Evolutionary conservation across 92 coral and sea anemone genomes (phyloP).

Genomic region (Epizoanthus illoricatus): DNA sequence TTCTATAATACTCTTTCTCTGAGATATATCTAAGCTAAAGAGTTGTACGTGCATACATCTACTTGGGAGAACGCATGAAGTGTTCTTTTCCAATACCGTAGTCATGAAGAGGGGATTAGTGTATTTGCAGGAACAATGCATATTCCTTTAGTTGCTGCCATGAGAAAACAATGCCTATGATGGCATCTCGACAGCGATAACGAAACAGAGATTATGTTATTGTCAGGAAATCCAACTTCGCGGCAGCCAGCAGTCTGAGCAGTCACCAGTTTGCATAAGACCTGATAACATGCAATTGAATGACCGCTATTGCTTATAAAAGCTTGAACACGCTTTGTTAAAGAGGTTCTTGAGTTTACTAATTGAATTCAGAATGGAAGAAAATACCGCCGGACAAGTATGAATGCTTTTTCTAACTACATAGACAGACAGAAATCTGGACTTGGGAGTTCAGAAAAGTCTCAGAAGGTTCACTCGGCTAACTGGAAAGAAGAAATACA

Average conservation of each 20-base stretch:
- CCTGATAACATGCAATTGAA: not conserved
- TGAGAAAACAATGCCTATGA: not conserved
- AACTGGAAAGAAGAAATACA: constrained; percentile 99
- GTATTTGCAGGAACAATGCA: not conserved
- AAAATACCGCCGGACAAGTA: not conserved
- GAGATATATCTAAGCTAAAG: not conserved
- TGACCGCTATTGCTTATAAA: not conserved
- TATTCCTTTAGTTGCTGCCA: not conserved
- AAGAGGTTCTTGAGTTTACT: not conserved
- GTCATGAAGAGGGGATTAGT: constrained; percentile 3
- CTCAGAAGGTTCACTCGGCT: constrained; percentile 96
- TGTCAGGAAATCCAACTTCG: not conserved
- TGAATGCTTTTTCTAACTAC: constrained; percentile 79
- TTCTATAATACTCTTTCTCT: not conserved
- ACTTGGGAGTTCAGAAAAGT: constrained; percentile 94
- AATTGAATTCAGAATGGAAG: not conserved
- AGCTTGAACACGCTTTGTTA: not conserved
- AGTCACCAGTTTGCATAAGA: not conserved
- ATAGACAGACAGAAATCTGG: constrained; percentile 88
- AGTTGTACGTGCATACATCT: not conserved
- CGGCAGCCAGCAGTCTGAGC: not conserved
- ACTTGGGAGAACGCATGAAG: not conserved
- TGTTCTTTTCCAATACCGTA: not conserved
- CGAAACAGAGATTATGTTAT: constrained; percentile 5
- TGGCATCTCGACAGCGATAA: not conserved